Conservation (phyloP, 2,888 invertebrate genomes). For the Pherbina coryleti region DNA sequence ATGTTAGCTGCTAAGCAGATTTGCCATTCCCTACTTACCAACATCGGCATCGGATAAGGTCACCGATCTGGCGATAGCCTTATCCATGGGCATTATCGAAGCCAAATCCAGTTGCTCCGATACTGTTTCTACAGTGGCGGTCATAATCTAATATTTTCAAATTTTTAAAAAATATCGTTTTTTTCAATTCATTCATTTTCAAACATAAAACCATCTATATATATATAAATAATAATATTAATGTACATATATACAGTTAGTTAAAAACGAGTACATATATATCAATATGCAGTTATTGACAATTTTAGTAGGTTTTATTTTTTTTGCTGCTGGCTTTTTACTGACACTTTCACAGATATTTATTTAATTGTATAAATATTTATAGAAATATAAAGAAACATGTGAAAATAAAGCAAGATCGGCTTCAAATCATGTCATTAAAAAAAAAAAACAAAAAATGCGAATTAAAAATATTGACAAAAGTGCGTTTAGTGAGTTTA, state of each 20-base stretch:
- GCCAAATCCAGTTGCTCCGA: slow-evolving; percentile 91
- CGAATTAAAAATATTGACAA: too few relatives aligned
- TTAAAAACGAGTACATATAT: slow-evolving; percentile 43
- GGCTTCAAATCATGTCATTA: neutral
- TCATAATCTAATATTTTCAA: slow-evolving; percentile 80
- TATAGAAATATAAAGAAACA: neutral
- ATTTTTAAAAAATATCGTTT: slow-evolving; percentile 27
- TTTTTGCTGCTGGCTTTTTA: neutral
- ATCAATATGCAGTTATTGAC: slow-evolving; percentile 11
- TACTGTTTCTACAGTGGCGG: slow-evolving; percentile 94
- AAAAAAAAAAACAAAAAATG: neutral
- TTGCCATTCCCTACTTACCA: slow-evolving; percentile 72
- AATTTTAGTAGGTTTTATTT: slow-evolving; percentile 38
- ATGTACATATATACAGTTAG: slow-evolving; percentile 49
- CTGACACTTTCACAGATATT: slow-evolving; percentile 3
- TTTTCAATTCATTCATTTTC: slow-evolving; percentile 5
- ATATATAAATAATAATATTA: slow-evolving; percentile 29
- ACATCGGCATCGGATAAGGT: slow-evolving; percentile 91
- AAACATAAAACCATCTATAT: slow-evolving; percentile 6
- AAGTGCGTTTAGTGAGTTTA: slow-evolving; percentile 14
- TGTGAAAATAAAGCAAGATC: neutral
- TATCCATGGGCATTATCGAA: slow-evolving; percentile 84
- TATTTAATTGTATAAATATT: neutral
- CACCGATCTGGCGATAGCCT: slow-evolving; percentile 87
- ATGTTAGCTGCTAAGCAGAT: neutral